Percentiles rank a stretch among this genome's conserved stretches.
These are phyloP conservation scores for Gorsachius magnificus DNA, from an alignment of 2,797 vertebrate species.

Conservation along the genomic window DNA sequence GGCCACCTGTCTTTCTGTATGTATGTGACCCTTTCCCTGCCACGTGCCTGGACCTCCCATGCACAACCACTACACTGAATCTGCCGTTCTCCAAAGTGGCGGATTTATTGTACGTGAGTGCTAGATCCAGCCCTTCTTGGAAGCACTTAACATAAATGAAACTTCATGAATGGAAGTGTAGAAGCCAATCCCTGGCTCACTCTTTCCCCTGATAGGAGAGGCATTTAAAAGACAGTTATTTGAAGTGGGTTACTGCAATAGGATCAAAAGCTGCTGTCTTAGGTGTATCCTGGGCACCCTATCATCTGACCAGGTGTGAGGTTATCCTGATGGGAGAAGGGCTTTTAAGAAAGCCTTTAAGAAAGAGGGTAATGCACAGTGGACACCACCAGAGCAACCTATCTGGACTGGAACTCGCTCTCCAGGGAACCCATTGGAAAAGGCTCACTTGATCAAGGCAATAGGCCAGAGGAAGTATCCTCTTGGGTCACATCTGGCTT, in stretches of 20 bases:
- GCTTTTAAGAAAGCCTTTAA: not conserved
- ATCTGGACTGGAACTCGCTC: not conserved
- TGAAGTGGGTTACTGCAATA: not conserved
- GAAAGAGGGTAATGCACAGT: not conserved
- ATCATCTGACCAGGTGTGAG: not conserved
- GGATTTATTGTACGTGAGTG: not conserved
- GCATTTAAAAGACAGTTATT: not conserved
- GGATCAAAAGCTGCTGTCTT: not conserved
- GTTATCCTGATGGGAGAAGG: not conserved
- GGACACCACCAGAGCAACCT: not conserved
- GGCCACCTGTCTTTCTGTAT: not conserved
- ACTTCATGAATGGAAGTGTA: not conserved
- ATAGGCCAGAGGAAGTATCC: not conserved
- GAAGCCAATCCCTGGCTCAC: not conserved
- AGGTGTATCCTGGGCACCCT: not conserved
- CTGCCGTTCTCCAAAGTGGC: not conserved
- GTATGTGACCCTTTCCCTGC: no score
- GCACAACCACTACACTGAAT: not conserved
- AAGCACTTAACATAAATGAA: not conserved
- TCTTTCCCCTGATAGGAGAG: not conserved
- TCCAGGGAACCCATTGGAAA: not conserved
- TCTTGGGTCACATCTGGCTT: not conserved
- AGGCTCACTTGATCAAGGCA: not conserved
- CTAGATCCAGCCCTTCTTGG: not conserved
- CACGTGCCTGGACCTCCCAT: accelerated